Evolutionary conservation across 2,888 invertebrate genomes (phyloP), one percentile per base, ranked within the genome.

Genomic region (Tinea pellionella): DNA sequence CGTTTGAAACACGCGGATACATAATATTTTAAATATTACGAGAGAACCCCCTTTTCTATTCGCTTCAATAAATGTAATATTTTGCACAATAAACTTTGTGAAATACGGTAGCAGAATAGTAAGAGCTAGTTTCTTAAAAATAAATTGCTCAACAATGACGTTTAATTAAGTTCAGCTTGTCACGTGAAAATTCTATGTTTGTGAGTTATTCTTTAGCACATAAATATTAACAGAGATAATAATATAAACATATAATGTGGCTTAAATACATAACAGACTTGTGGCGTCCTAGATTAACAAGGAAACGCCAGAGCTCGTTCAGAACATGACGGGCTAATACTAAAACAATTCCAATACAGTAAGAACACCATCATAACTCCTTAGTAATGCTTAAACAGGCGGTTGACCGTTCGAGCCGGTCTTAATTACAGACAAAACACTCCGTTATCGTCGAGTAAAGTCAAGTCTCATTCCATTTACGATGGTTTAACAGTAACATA

Each of bases 371-470:
- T 75, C 76, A 79, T 77, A 81, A 78, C 77, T 80, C 72, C 68
- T 72, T 66, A 32, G 75, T 75, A 76, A 82, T 75, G 74, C 66
- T 63, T 68, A 47, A 66, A 69, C 67, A 65, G 72, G 73, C 73
- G 69, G 69, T 69, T 77, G 75, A 78, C 76, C 68, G 74, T 69
- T 78, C 74, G 71, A 67, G 72, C 68, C 70, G 78, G 68, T 80
- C 82, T 84, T 86, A 86, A 85, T 86, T 85, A 80, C 78, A 75
- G 71, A 80, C 84, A 80, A 84, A 86, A 82, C 79, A 71, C 77
- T 75, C 79, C 77, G 80, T 80, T 85, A 83, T 75, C 75, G 72
- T 73, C 67, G 68, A 68, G 72, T 67, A 67, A 67, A 73, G 71
- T 69, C 78, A 70, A 75, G 73, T 74, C 70, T 74, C 75, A 77